These are phyloP conservation scores for Alviniconcha strummeri DNA, from an alignment of 2,888 invertebrate genomes.

Conservation along the genomic window DNA sequence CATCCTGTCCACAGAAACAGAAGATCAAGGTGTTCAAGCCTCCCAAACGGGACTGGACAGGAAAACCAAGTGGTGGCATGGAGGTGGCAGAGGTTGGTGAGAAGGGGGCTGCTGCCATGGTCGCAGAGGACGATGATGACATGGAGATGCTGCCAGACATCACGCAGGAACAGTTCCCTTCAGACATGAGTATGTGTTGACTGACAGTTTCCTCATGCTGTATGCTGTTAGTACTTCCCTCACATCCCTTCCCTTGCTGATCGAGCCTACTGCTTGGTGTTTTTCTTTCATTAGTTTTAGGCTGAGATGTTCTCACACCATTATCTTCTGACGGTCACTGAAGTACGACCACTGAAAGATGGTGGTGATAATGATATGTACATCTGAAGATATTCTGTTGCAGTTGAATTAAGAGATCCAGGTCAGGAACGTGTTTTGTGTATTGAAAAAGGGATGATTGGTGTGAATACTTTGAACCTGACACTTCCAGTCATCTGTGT, in stretches of 20 bases:
- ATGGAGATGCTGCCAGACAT: slow-evolving; percentile 26
- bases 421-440: too few relatives aligned
- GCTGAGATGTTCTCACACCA: too few relatives aligned
- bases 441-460: too few relatives aligned
- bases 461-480: too few relatives aligned
- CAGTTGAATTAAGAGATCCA: too few relatives aligned
- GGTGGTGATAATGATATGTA: too few relatives aligned
- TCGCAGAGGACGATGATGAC: background rate
- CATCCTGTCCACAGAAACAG: slow-evolving; percentile 33
- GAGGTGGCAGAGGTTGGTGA: slow-evolving; percentile 17
- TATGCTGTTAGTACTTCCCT: background rate
- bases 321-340: too few relatives aligned
- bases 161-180: slow-evolving; percentile 32
- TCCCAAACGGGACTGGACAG: slow-evolving; percentile 5
- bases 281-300: too few relatives aligned
- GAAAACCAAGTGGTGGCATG: background rate
- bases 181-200: slow-evolving; percentile 32
- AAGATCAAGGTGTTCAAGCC: slow-evolving; percentile 23
- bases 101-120: background rate
- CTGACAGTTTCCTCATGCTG: background rate
- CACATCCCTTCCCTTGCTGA: too few relatives aligned
- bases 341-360: too few relatives aligned
- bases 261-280: background rate
- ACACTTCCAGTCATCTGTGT: too few relatives aligned
- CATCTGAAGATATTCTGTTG: too few relatives aligned